Base-by-base conservation (phyloP, 2,113 vertebrate species). In the Archilochus colubris region DNA sequence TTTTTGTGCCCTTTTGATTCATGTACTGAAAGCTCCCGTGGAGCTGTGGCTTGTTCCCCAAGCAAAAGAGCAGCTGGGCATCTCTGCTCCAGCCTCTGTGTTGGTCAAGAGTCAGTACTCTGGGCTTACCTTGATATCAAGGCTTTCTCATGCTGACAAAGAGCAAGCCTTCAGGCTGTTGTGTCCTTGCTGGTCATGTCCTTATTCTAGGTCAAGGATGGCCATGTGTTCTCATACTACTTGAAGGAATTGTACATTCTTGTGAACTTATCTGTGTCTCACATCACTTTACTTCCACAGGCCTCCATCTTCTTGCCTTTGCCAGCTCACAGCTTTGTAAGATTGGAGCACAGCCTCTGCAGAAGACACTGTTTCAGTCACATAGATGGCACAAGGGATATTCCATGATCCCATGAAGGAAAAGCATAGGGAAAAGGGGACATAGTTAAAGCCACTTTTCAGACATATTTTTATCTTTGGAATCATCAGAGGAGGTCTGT, bases 1-100 rank as follows among this genome's bases (percentile, higher is more conserved):
- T 95, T 70, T 88, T 78, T 78, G 44, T 61, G 44, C 40, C 63
- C 57, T 88, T 86, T 59, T 83, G 75, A 76, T 5, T 1, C 53
- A 72, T 59, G 64, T 63, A 83, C 33, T 67, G 51, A 86, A 83
- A 88, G 38, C 43, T 86, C 69, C 76, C 72, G 64, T 54, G 61
- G 90, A 92, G 68, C 19, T 72, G 64, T 24, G 30, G 31, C 73
- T 93, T 75, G 61, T 64, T 93, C 61, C 64, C 57, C 57, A 54
- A 64, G 76, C 86, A 92, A 70, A 91, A 90, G 68, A 83, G 33
- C 94, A 94, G 92, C 69, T 93, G 68, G 61, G 48, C 43, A 91
- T 67, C 86, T 80, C 68, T 77, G 57, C 64, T 83, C 33, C 72
- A 90, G 61, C 59, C 61, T 25, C 57, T 27, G 0, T 21, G 22